A percentile compares a stretch with the other conserved stretches of the same genome.
phyloP scores from a whole-genome alignment of 2,888 invertebrate genomes.

The Hermaeophaga mercurialis region DNA sequence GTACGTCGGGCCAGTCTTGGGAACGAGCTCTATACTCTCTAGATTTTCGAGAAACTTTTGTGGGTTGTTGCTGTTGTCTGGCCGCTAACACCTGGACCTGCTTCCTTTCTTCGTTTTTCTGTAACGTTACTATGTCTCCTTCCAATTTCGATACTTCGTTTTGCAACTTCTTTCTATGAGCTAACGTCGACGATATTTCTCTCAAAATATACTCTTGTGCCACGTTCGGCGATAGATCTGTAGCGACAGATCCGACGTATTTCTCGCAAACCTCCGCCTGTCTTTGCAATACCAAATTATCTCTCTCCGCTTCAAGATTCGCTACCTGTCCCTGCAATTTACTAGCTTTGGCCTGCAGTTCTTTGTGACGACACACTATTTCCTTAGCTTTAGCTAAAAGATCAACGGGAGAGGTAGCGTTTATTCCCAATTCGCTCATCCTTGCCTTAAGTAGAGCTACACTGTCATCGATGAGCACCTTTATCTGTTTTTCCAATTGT shows the following conservation, averaged over 20 bases:
- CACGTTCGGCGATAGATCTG: constrained; percentile 68
- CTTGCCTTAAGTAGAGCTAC: constrained; percentile 85
- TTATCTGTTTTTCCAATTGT: constrained; percentile 93
- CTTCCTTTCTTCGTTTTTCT: constrained; percentile 71
- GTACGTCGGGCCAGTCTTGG: constrained; percentile 91
- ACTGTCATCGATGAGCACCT: constrained; percentile 89
- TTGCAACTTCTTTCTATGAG: constrained; percentile 83
- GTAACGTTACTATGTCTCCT: constrained; percentile 75
- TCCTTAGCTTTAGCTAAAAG: constrained; percentile 86
- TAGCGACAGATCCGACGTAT: constrained; percentile 64
- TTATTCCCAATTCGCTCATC: constrained; percentile 90
- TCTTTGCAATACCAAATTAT: constrained; percentile 71
- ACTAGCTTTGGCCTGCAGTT: constrained; percentile 86
- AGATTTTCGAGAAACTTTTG: constrained; percentile 62
- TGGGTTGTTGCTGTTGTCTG: constrained; percentile 48
- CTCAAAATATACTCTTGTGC: constrained; percentile 83
- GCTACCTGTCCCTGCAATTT: constrained; percentile 84
- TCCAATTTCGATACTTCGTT: constrained; percentile 81
- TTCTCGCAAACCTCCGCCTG: constrained; percentile 79
- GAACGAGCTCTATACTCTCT: constrained; percentile 79
- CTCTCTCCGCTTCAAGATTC: constrained; percentile 77
- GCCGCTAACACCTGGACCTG: constrained; percentile 48
- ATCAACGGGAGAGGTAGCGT: constrained; percentile 84
- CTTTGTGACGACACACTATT: constrained; percentile 91
- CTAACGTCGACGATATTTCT: constrained; percentile 84